Percentiles rank a stretch among this genome's conserved stretches.
Evolutionary conservation across 30 jellyfish, hydroid and myxozoan genomes (phyloP).

Genomic region (Turritopsis rubra): DNA sequence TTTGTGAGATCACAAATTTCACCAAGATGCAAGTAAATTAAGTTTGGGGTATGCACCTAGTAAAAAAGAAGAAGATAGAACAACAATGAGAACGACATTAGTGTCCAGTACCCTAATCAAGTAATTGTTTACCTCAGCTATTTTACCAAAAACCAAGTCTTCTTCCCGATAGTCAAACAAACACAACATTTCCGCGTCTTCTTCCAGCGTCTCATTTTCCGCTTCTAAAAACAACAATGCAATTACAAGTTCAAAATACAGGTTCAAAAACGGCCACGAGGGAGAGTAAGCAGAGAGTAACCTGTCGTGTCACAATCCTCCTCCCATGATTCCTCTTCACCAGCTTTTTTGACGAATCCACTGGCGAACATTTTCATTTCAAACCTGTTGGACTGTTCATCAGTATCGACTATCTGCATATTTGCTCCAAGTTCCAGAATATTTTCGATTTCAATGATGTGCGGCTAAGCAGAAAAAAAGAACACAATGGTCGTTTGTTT

Average conservation of each 20-base stretch:
- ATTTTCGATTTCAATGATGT: slow-evolving; percentile 14
- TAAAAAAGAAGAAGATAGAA: not conserved
- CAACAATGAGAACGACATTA: too few species aligned
- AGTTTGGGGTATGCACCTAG: slow-evolving; percentile 16
- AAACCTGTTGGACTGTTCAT: not conserved
- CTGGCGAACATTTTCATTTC: not conserved
- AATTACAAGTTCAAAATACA: not conserved
- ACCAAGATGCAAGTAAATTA: slow-evolving; percentile 16
- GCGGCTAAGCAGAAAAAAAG: slow-evolving; percentile 16
- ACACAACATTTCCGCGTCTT: not conserved
- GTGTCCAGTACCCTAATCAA: too few species aligned
- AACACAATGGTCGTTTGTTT: not conserved
- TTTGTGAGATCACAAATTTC: not conserved
- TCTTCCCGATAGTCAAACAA: slow-evolving; percentile 14
- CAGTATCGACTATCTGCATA: not conserved
- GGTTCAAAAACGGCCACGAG: too few species aligned
- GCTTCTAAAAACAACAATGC: not conserved
- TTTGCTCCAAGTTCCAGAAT: not conserved
- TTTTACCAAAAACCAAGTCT: slow-evolving; percentile 7
- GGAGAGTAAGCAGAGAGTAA: not conserved
- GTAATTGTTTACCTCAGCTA: slow-evolving; percentile 23
- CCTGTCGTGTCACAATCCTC: not conserved
- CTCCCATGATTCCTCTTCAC: not conserved
- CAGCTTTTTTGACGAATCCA: not conserved
- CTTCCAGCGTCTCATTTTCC: not conserved